phyloP scores from a whole-genome alignment of 2,797 vertebrate genomes.

The Alexandromys oeconomus region DNA sequence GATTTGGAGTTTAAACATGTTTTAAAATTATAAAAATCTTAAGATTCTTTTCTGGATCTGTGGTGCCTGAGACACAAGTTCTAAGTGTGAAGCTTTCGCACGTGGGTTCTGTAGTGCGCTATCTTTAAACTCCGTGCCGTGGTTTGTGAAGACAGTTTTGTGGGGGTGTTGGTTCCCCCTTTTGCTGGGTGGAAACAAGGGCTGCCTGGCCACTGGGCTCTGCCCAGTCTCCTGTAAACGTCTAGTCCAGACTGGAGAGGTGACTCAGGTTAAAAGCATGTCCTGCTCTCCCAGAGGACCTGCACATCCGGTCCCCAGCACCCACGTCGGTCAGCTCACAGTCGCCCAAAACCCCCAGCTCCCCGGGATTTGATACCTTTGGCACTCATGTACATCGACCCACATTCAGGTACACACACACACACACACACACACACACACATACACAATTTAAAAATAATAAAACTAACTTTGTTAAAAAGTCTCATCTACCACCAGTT shows the following conservation, averaged over 20 bases:
- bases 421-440: neutral
- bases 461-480: neutral
- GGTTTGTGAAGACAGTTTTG: conserved; percentile 13
- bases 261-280: neutral
- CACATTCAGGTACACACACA: neutral
- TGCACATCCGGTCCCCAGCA: too few relatives aligned
- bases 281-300: neutral
- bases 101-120: neutral
- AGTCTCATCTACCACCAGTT: neutral
- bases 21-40: conserved; percentile 45
- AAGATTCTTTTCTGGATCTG: neutral
- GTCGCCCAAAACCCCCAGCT: neutral
- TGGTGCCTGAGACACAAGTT: neutral
- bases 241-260: neutral
- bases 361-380: neutral
- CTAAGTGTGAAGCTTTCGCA: neutral
- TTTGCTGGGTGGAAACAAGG: neutral
- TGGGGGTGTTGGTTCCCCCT: neutral
- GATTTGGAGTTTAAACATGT: conserved; percentile 28
- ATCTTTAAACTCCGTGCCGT: neutral
- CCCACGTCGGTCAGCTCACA: neutral
- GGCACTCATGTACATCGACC: neutral
- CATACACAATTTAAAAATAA: neutral
- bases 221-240: neutral
- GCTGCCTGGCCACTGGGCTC: neutral